Percentiles rank a stretch among this genome's conserved stretches.
phyloP scores from a whole-genome alignment of 92 coral and sea anemone species.

The Epizoanthus illoricatus region DNA sequence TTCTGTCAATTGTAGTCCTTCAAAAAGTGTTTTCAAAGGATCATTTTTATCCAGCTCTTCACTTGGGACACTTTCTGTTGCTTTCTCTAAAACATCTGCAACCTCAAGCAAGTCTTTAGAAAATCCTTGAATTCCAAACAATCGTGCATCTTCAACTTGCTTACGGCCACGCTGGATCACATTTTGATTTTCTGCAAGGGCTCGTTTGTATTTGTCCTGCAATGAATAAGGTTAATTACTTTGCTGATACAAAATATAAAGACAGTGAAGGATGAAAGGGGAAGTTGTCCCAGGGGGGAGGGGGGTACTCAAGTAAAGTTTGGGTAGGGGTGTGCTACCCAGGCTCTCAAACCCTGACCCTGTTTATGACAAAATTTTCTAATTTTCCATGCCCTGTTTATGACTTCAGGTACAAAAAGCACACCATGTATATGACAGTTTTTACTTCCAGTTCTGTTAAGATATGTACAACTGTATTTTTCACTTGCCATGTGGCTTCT shows the following conservation, averaged over 20 bases:
- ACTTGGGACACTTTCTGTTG: conserved; percentile 85
- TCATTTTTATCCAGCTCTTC: conserved; percentile 74
- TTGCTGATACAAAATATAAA: not conserved
- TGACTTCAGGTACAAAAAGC: too few species aligned
- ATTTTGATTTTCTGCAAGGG: conserved; percentile 95
- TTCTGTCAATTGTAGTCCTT: conserved; percentile 93
- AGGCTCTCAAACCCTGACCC: too few species aligned
- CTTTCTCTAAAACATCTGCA: conserved; percentile 93
- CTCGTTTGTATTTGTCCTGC: conserved; percentile 92
- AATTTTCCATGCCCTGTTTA: too few species aligned
- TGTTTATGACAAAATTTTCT: too few species aligned
- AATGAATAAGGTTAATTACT: not conserved
- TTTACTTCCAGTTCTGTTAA: too few species aligned
- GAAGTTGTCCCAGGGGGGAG: too few species aligned
- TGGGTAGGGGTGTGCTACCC: too few species aligned
- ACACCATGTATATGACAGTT: too few species aligned
- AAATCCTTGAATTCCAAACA: conserved; percentile 96
- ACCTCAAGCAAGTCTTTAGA: conserved; percentile 96
- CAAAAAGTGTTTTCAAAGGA: conserved; percentile 81
- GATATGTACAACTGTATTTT: too few species aligned
- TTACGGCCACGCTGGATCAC: conserved; percentile 84
- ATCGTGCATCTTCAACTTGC: conserved; percentile 84
- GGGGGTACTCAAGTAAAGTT: too few species aligned
- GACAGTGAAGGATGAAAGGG: not conserved
- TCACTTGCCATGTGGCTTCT: too few species aligned